Evolutionary conservation across 1,140 invertebrate genomes (phyloP).

Genomic region (Maconellicoccus hirsutus): DNA sequence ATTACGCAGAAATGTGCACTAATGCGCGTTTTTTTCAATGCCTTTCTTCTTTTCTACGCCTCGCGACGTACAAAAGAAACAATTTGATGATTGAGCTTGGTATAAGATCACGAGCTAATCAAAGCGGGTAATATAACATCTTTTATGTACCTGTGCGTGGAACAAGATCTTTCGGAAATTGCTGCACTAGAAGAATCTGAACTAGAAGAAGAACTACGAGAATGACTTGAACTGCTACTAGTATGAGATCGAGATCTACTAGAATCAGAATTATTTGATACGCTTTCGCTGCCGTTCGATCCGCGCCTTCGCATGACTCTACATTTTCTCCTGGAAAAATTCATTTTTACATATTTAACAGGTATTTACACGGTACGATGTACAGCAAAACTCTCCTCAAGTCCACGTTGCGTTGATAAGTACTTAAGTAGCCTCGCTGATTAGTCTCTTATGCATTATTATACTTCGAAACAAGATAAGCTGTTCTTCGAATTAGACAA

Average conservation of each 20-base stretch:
- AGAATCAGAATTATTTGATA: constrained; percentile 35
- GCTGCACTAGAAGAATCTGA: constrained; percentile 34
- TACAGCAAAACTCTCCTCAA: neutral
- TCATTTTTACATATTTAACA: neutral
- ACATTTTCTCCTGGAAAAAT: constrained; percentile 16
- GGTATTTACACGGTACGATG: neutral
- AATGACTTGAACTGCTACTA: constrained; percentile 38
- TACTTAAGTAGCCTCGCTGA: too few relatives aligned
- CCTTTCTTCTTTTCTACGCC: too few relatives aligned
- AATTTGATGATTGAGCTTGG: too few relatives aligned
- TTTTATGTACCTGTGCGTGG: constrained; percentile 31
- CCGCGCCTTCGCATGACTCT: constrained; percentile 29
- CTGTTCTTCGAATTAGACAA: too few relatives aligned
- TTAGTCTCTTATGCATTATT: too few relatives aligned
- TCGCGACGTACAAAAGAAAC: too few relatives aligned
- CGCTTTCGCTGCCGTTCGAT: constrained; percentile 35
- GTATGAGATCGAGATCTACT: constrained; percentile 40
- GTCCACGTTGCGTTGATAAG: too few relatives aligned
- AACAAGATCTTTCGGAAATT: constrained; percentile 32
- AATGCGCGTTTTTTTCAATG: too few relatives aligned
- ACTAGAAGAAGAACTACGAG: constrained; percentile 32
- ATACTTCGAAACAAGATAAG: too few relatives aligned
- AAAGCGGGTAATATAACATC: too few relatives aligned
- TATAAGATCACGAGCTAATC: too few relatives aligned
- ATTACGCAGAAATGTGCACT: too few relatives aligned